phyloP scores from a whole-genome alignment of 2,888 invertebrate genomes.

The Brenthis hecate region DNA sequence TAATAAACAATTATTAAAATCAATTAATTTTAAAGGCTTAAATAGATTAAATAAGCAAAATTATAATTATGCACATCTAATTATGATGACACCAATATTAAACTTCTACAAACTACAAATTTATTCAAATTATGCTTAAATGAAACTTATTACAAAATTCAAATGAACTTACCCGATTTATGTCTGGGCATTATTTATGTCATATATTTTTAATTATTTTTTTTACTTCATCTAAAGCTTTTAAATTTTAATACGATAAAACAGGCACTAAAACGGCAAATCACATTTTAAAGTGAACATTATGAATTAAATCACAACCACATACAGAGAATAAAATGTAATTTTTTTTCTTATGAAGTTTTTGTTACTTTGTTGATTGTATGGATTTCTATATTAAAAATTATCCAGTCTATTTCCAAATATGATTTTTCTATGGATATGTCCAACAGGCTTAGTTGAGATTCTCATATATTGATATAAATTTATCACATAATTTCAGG shows the following conservation, averaged over 20 bases:
- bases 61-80: too few relatives aligned
- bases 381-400: background rate
- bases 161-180: background rate
- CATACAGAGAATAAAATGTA: conserved; percentile 51
- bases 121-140: too few relatives aligned
- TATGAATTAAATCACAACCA: conserved; percentile 72
- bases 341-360: conserved; percentile 5
- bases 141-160: too few relatives aligned
- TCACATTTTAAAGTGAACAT: conserved; percentile 70
- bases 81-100: too few relatives aligned
- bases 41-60: too few relatives aligned
- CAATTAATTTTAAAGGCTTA: too few relatives aligned
- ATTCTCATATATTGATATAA: conserved; percentile 21
- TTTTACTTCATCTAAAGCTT: background rate
- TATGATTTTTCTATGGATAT: too few relatives aligned
- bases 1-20: too few relatives aligned
- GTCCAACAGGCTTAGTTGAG: conserved; percentile 21
- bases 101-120: too few relatives aligned
- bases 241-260: conserved; percentile 40
- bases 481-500: conserved; percentile 24
- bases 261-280: conserved; percentile 79
- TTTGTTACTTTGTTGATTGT: background rate
- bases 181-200: background rate
- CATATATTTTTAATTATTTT: background rate
- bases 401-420: too few relatives aligned